These are phyloP conservation scores for Albula glossodonta DNA, from an alignment of 2,113 vertebrate species.

Conservation along the genomic window DNA sequence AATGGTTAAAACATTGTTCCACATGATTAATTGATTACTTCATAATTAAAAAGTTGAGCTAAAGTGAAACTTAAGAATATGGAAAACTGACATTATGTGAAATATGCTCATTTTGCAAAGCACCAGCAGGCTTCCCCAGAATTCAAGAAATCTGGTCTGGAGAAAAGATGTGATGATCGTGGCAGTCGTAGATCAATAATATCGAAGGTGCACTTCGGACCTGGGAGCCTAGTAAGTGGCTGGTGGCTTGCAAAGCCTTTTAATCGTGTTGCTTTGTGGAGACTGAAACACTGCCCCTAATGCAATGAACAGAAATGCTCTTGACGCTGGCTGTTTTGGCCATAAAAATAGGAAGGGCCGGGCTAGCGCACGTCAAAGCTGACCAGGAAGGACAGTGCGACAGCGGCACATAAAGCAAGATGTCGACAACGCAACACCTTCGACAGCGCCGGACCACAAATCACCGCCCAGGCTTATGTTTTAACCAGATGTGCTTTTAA, in stretches of 20 bases:
- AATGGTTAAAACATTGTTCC: neutral
- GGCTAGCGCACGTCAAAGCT: neutral
- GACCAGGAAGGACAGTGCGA: neutral
- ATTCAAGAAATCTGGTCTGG: neutral
- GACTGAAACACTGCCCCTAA: neutral
- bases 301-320: neutral
- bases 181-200: neutral
- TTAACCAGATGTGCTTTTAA: neutral
- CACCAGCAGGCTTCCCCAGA: neutral
- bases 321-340: neutral
- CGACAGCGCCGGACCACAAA: neutral
- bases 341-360: neutral
- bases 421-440: neutral
- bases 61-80: too few relatives aligned
- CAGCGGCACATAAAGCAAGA: neutral
- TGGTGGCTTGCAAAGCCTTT: neutral
- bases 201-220: neutral
- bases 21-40: too few relatives aligned
- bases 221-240: neutral
- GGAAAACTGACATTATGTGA: too few relatives aligned
- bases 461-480: neutral
- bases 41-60: too few relatives aligned
- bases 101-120: too few relatives aligned
- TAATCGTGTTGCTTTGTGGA: neutral
- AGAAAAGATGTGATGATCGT: neutral